phyloP scores from a whole-genome alignment of 92 coral and sea anemone species.

The Zoanthus sansibaricus region DNA sequence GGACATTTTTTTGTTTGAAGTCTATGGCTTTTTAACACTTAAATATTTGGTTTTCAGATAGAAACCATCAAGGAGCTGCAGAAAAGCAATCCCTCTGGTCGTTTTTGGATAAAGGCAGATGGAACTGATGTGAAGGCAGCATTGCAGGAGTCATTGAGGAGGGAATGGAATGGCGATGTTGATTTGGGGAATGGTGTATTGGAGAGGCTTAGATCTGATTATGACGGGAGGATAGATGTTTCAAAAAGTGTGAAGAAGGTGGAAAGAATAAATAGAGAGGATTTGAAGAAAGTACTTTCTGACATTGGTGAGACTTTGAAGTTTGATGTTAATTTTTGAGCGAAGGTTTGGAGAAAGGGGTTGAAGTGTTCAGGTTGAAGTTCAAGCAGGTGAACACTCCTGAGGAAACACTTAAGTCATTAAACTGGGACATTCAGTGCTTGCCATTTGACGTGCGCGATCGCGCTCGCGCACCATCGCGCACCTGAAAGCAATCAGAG shows the following conservation, averaged over 20 bases:
- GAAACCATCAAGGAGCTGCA: slow-evolving; percentile 18
- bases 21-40: background rate
- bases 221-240: slow-evolving; percentile 29
- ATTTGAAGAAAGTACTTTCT: slow-evolving; percentile 14
- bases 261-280: slow-evolving; percentile 10
- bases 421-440: slow-evolving; percentile 59
- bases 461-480: no score
- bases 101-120: slow-evolving; percentile 44
- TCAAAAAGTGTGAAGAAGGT: slow-evolving; percentile 19
- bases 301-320: slow-evolving; percentile 22
- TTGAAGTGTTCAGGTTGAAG: slow-evolving; percentile 48
- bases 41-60: slow-evolving; percentile 10
- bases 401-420: slow-evolving; percentile 44
- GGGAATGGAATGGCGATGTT: slow-evolving; percentile 46
- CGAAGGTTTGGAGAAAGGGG: slow-evolving; percentile 52
- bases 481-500: no score
- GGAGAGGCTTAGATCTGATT: slow-evolving; percentile 24
- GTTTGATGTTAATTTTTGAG: slow-evolving; percentile 54
- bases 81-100: slow-evolving; percentile 15
- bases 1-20: background rate
- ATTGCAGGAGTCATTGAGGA: slow-evolving; percentile 35
- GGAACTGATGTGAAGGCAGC: slow-evolving; percentile 42
- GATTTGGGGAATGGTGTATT: slow-evolving; percentile 36
- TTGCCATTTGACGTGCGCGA: no score
- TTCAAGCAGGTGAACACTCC: slow-evolving; percentile 40